These are phyloP conservation scores for Pissodes strobi DNA, from an alignment of 1,140 invertebrate genomes.

Conservation along the genomic window DNA sequence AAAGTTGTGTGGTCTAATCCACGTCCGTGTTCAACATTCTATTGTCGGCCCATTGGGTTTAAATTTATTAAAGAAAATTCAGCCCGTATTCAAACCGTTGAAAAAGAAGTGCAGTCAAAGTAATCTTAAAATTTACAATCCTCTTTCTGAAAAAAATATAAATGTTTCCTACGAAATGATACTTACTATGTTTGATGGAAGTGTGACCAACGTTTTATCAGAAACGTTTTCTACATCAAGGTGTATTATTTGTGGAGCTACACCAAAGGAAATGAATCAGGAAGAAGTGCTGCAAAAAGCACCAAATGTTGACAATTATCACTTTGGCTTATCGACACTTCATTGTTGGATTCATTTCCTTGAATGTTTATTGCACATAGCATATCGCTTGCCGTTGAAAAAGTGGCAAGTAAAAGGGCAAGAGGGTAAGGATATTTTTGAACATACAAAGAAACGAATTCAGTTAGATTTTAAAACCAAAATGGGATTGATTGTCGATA, in stretches of 20 bases:
- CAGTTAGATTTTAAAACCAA: background rate
- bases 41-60: background rate
- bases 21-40: background rate
- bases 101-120: background rate
- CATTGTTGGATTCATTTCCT: constrained; percentile 11
- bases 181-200: background rate
- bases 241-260: constrained; percentile 10
- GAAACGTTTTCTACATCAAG: background rate
- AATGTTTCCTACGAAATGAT: background rate
- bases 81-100: background rate
- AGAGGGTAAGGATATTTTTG: background rate
- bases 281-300: background rate
- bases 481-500: background rate
- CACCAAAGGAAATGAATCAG: constrained; percentile 4
- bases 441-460: background rate
- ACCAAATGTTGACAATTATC: background rate
- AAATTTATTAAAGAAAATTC: background rate
- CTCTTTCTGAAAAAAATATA: background rate
- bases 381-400: constrained; percentile 1
- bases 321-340: constrained; percentile 4
- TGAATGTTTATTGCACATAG: constrained; percentile 11
- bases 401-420: background rate
- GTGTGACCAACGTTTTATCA: background rate
- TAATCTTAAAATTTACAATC: background rate
- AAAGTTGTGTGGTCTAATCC: background rate